A percentile compares a stretch with the other conserved stretches of the same genome.
Evolutionary conservation across 2,797 vertebrate species (phyloP).

Genomic region (Platyrinchus mystaceus): DNA sequence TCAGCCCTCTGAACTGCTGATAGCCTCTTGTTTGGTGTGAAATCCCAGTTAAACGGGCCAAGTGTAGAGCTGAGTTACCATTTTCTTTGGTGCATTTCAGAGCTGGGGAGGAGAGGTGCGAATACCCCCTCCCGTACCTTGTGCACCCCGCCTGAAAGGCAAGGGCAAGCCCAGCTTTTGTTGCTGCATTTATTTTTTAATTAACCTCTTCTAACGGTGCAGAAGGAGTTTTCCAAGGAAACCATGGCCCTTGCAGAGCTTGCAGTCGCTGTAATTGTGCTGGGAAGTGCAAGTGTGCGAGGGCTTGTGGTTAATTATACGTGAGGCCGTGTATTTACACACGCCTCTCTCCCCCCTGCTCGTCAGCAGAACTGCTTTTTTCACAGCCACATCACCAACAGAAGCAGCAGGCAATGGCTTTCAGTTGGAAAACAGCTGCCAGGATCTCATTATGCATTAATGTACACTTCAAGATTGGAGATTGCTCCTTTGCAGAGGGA

Average conservation of each 20-base stretch:
- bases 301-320: neutral
- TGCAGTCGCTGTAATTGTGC: neutral
- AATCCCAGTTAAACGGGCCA: neutral
- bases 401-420: conserved; percentile 37
- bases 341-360: neutral
- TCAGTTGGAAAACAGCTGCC: conserved; percentile 15
- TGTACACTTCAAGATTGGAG: neutral
- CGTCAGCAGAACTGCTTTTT: neutral
- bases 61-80: neutral
- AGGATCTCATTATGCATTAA: neutral
- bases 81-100: neutral
- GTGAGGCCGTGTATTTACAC: neutral
- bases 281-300: neutral
- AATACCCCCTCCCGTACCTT: no score
- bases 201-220: neutral
- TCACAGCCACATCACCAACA: neutral
- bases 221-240: neutral
- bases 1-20: neutral
- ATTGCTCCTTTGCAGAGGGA: neutral
- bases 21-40: neutral
- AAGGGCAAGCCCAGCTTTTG: neutral
- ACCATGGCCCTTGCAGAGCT: neutral
- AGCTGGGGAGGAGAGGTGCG: neutral
- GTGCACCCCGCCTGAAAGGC: neutral
- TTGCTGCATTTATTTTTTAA: neutral